Conservation (phyloP, 2,797 vertebrate genomes). For the Peromyscus aztecus region DNA sequence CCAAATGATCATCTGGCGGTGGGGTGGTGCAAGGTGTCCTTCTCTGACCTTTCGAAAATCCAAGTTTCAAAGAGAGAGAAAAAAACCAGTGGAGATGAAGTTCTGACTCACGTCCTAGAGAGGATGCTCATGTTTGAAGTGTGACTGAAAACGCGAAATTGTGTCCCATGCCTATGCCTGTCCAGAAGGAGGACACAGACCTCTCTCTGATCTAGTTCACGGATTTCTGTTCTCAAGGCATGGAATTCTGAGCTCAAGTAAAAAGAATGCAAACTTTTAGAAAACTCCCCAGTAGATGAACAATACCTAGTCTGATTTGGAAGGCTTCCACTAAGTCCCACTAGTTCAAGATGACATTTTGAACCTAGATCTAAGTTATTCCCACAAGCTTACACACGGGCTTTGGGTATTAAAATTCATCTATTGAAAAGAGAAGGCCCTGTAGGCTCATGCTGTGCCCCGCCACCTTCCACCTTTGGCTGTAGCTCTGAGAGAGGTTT, state of each 20-base stretch:
- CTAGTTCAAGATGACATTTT: background rate
- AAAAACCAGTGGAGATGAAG: background rate
- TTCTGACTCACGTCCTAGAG: background rate
- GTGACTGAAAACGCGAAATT: background rate
- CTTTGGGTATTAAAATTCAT: background rate
- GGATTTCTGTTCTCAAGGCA: background rate
- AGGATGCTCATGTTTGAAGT: background rate
- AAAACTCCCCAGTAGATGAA: slow-evolving; percentile 7
- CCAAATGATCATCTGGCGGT: background rate
- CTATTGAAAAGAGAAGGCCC: background rate
- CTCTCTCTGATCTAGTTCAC: background rate
- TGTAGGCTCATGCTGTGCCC: accelerated
- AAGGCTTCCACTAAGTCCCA: background rate
- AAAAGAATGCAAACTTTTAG: background rate
- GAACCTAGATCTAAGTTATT: background rate
- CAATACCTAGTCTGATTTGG: background rate
- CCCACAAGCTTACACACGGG: background rate
- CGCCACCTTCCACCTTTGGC: background rate
- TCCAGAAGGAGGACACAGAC: background rate
- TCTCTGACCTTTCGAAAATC: slow-evolving; percentile 12
- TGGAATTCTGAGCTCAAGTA: background rate
- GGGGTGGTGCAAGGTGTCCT: no score
- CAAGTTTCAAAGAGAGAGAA: background rate
- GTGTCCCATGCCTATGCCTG: background rate
- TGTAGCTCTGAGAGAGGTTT: background rate